Conservation (phyloP, 2,797 vertebrate genomes). For the Epinephelus malabaricus region DNA sequence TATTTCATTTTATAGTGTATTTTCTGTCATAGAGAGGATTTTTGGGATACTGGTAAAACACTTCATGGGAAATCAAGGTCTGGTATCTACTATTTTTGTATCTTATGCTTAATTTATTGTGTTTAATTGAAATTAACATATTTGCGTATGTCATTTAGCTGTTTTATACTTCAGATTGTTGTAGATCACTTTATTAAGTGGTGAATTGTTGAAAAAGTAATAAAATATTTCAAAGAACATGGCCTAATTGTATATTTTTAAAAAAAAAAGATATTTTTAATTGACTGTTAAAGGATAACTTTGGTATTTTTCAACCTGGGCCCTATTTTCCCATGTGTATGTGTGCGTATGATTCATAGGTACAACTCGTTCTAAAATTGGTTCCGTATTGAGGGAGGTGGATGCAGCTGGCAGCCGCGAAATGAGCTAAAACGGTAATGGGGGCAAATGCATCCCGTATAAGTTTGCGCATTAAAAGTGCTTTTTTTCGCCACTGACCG, state of each 20-base stretch:
- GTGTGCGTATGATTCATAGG: no score
- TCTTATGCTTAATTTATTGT: slow-evolving; percentile 72
- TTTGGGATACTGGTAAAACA: slow-evolving; percentile 47
- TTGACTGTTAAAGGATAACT: neutral
- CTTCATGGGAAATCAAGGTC: slow-evolving; percentile 44
- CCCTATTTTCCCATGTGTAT: no score
- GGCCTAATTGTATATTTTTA: neutral
- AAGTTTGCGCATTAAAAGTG: no score
- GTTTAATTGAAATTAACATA: slow-evolving; percentile 38
- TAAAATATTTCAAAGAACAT: neutral
- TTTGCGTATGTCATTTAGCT: slow-evolving; percentile 52
- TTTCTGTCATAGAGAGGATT: neutral
- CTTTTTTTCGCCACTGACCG: no score
- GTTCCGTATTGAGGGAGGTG: no score
- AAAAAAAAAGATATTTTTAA: neutral
- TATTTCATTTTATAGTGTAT: slow-evolving; percentile 32
- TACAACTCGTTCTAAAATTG: no score
- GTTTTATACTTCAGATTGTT: slow-evolving; percentile 51
- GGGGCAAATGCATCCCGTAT: no score
- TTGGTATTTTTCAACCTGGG: no score
- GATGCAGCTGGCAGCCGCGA: no score
- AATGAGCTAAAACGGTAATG: no score
- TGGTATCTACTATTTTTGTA: slow-evolving; percentile 70
- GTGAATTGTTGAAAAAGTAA: slow-evolving; percentile 26
- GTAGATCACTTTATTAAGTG: slow-evolving; percentile 16